Percentiles rank a stretch among this genome's conserved stretches.
Evolutionary conservation across 2,888 invertebrate genomes (phyloP).

Genomic region (Notodonta ziczac): DNA sequence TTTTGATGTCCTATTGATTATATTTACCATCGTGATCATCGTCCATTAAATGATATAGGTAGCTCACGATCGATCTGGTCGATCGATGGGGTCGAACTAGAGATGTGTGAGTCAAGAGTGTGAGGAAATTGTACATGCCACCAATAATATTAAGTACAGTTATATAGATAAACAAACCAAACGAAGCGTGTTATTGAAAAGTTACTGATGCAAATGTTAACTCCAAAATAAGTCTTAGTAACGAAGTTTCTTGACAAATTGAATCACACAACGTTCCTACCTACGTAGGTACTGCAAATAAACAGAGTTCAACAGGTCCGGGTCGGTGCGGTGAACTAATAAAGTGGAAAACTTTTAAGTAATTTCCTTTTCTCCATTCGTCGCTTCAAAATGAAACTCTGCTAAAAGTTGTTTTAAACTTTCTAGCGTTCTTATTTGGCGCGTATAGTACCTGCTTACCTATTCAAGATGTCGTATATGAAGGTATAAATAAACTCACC

Average conservation of each 20-base stretch:
- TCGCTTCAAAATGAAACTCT: constrained; percentile 1
- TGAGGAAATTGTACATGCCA: no score
- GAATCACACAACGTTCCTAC: constrained; percentile 28
- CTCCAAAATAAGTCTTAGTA: constrained; percentile 23
- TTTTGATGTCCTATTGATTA: no score
- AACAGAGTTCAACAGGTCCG: constrained; percentile 60
- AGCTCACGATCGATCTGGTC: no score
- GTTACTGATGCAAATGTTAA: constrained; percentile 30
- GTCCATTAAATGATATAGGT: no score
- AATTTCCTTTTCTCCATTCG: constrained; percentile 4
- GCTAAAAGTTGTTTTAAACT: background rate
- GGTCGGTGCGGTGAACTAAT: constrained; percentile 31
- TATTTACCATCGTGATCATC: no score
- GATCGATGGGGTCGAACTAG: no score
- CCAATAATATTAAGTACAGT: no score
- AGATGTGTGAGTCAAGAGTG: no score
- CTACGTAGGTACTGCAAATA: constrained; percentile 29
- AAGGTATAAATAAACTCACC: constrained; percentile 22
- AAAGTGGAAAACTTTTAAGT: constrained; percentile 43
- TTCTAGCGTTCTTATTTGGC: constrained; percentile 5
- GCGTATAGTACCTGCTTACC: constrained; percentile 2
- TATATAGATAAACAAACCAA: constrained; percentile 5
- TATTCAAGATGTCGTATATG: constrained; percentile 4
- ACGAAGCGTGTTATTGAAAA: constrained; percentile 22
- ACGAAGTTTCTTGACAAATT: constrained; percentile 41